Evolutionary conservation across 2,113 vertebrate genomes (phyloP), one percentile per base, ranked within the genome.

Genomic region (Amphiprion ocellaris): DNA sequence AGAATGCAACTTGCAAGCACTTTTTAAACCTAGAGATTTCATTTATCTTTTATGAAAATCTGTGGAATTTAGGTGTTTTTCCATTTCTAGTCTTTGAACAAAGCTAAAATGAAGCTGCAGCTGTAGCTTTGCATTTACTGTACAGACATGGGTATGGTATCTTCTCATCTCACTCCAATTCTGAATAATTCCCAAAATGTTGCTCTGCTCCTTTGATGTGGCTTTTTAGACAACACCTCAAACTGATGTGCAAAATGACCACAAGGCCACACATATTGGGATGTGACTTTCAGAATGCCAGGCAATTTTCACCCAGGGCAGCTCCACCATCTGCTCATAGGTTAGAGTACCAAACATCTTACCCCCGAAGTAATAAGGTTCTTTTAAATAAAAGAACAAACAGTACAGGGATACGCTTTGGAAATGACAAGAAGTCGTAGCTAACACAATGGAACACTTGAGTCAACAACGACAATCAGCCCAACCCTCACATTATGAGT

Each of bases 401-500:
- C 17, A 19, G 23, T 3, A 6, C 61, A 75, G 54, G 65, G 82
- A 54, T 10, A 61, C 23, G 69, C 52, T 71, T 33, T 59, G 10
- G 53, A 5, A 56, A 12, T 41, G 41, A 11, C 9, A 21, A 52
- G n/a, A 79, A 72, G 24, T 39, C 23, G 47, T 8, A 39, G 37
- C 9, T 82, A 12, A 74, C 77, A 82, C 69, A 71, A 74, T 12
- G 23, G 63, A 44, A 70, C 33, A 15, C 44, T 54, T 62, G 58
- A 88, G 66, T 70, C 76, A 69, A 86, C 82, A 80, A 74, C 46
- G 37, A 86, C 79, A 86, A 80, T 86, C 75, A 69, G 49, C 52
- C 69, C 74, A 83, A 39, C 26, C 69, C 81, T 81, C 68, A 59
- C 56, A 39, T 84, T 75, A 85, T 72, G 86, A 89, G 69, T 89